Evolutionary conservation across 2,797 vertebrate genomes (phyloP), one percentile per base, ranked within the genome.

Genomic region (Gobio occitaniae): DNA sequence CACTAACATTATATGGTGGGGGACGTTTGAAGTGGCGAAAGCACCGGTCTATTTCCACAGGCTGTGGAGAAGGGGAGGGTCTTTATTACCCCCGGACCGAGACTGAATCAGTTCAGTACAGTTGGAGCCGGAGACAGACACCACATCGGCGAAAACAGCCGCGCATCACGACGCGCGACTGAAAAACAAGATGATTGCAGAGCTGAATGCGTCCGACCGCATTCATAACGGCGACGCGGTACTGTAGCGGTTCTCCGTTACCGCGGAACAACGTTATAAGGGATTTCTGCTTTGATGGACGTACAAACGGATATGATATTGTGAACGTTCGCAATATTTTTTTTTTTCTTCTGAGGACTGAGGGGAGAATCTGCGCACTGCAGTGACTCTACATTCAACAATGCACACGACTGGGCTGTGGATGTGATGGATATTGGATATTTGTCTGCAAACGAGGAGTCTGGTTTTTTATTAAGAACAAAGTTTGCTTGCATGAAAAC

Each of bases 321-420:
- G 32, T 65, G 3, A 25, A 17, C 10, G 9, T 11, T 36, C 21
- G 48, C 15, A 32, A 16, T 68, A 4, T 16, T 70, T 56, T 59
- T 25, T 25, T 25, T 32, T 7, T 56, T 25, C 13, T 75, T 36
- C 56, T 17, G 25, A 77, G 17, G 68, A 77, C 61, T 78, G 87
- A 82, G 50, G 68, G 13, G 81, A 85, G 88, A 92, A 16, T 89
- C 78, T 94, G 94, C 95, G 95, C 95, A 96, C 86, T 95, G 95
- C 95, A 95, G 95, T 93, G 90, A 93, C 90, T 87, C 87, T 82
- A 61, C 82, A 81, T 78, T 65, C 65, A 19, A 21, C 52, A 54
- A 77, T 78, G 84, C 91, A 87, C 89, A 80, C 86, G 71, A 84
- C 90, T 91, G 90, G 72, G 86, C 90, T 88, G 90, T 32, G 72